Evolutionary conservation across 2,888 invertebrate genomes (phyloP), one percentile per base, ranked within the genome.

Genomic region (Theretra japonica): DNA sequence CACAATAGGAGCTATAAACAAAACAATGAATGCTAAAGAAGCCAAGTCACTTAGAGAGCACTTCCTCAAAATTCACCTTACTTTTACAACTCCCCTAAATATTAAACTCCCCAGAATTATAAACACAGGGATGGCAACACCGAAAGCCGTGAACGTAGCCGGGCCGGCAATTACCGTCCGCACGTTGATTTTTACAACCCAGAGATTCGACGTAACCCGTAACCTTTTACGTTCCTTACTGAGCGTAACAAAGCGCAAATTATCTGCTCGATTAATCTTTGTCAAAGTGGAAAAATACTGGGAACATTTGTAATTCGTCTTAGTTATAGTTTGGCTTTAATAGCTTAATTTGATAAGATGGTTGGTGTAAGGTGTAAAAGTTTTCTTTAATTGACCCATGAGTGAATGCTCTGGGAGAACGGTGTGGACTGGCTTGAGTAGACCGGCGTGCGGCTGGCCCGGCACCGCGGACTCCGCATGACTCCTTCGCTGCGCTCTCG

Each of bases 261-360:
- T 69, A 69, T 69, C 57, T 56, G 23, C 53, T 69, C 58, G 56
- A 70, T 70, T 57, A 58, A 70, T 70, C 70, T 70, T 70, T 21
- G 70, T 70, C 17, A 41, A 58, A 57, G 25, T 0, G 65, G 23
- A 4, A 48, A 48, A 53, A 53, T 41, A 53, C 53, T 19, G 19
- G 17, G 2, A 50, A 4, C 19, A 53, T 53, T 53, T 53, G 53
- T 6, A n/a, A 15, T 19, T 53, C n/a, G n/a, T 53, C n/a, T n/a
- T 5, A n/a, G 19, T 53, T 7, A n/a, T 53, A n/a, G 19, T 53
- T 53, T 53, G 4, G 19, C 53, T 53, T 53, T 11, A 19, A 53
- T n/a, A 41, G 41, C 15, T 41, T n/a, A 50, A n/a, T 53, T 53
- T 53, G 53, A 53, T 41, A 41, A 41, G 15, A 41, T 41, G 11